Evolutionary conservation across 2,888 invertebrate species (phyloP).

Genomic region (Caenorhabditis japonica): DNA sequence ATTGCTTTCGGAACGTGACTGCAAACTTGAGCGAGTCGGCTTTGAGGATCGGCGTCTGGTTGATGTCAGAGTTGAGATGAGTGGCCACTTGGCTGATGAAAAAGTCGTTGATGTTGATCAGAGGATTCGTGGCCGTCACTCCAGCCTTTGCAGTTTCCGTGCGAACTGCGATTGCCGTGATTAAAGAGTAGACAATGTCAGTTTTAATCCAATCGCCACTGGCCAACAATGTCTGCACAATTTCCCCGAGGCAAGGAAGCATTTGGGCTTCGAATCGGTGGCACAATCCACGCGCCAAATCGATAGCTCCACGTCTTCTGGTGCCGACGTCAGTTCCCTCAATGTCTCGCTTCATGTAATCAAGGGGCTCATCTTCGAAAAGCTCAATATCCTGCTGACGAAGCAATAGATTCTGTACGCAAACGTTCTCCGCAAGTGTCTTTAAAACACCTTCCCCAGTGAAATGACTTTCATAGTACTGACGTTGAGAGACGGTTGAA

Average conservation of each 20-base stretch:
- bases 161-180: constrained; percentile 92
- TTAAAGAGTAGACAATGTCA: constrained; percentile 94
- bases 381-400: constrained; percentile 93
- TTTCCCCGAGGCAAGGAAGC: constrained; percentile 55
- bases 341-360: constrained; percentile 94
- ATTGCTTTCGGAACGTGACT: constrained; percentile 92
- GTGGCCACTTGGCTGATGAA: constrained; percentile 88
- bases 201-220: constrained; percentile 84
- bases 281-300: constrained; percentile 92
- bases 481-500: constrained; percentile 91
- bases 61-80: constrained; percentile 84
- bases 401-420: constrained; percentile 97
- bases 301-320: constrained; percentile 93
- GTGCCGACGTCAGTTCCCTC: constrained; percentile 92
- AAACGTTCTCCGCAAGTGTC: constrained; percentile 86
- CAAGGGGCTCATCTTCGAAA: constrained; percentile 98
- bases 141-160: constrained; percentile 86
- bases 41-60: constrained; percentile 83
- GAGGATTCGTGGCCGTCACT: constrained; percentile 68
- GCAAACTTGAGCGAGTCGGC: constrained; percentile 94
- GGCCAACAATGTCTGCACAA: constrained; percentile 29
- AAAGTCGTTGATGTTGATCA: constrained; percentile 90
- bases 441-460: constrained; percentile 68
- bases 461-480: constrained; percentile 83
- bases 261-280: constrained; percentile 85